Evolutionary conservation across 2,888 invertebrate genomes (phyloP).

Genomic region (Danaus chrysippus): DNA sequence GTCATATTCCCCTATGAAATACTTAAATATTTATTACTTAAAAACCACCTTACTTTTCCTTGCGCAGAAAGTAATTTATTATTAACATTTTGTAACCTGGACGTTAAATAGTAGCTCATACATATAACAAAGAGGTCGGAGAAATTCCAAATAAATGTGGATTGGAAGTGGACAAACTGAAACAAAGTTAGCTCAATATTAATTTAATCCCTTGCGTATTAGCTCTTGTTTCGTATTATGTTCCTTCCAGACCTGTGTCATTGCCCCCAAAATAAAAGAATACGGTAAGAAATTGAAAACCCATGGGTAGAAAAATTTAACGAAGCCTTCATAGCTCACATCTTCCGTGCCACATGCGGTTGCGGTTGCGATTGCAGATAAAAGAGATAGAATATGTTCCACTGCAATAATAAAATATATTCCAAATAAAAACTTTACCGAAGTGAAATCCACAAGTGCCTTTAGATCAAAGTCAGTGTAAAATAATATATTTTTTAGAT

Average conservation of each 20-base stretch:
- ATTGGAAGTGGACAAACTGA: constrained; percentile 79
- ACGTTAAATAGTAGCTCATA: constrained; percentile 83
- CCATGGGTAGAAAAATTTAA: constrained; percentile 63
- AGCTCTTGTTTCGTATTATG: neutral
- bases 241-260: constrained; percentile 48
- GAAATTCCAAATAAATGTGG: constrained; percentile 86
- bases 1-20: neutral
- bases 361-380: constrained; percentile 55
- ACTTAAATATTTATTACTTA: neutral
- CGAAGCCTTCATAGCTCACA: constrained; percentile 53
- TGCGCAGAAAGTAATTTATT: constrained; percentile 57
- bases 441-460: too few relatives aligned
- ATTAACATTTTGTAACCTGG: constrained; percentile 82
- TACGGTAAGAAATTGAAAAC: constrained; percentile 59
- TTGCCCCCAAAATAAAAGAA: constrained; percentile 47
- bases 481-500: too few relatives aligned
- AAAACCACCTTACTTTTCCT: constrained; percentile 54
- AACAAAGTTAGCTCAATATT: constrained; percentile 32
- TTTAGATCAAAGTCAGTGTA: too few relatives aligned
- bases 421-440: neutral
- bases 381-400: constrained; percentile 61
- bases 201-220: neutral
- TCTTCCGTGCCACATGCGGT: constrained; percentile 44
- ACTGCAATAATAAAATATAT: constrained; percentile 41
- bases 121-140: constrained; percentile 86